phyloP scores from a whole-genome alignment of 2,113 vertebrate genomes.

The Tretioscincus oriximinensis region DNA sequence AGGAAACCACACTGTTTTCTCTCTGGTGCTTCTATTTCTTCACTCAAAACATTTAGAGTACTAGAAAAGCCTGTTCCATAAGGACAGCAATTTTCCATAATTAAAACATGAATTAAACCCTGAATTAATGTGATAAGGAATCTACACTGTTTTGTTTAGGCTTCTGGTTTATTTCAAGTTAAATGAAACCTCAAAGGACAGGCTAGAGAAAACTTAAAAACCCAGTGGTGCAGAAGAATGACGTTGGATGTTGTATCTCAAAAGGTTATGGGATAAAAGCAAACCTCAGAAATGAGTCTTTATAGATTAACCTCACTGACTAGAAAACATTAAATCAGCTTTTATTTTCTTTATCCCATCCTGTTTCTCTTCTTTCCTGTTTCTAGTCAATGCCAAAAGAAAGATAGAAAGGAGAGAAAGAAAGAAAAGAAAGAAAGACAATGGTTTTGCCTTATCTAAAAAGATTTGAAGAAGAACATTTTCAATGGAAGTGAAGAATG shows the following conservation, averaged over 20 bases:
- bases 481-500: background rate
- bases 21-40: background rate
- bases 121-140: background rate
- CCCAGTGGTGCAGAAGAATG: background rate
- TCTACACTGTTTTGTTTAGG: background rate
- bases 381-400: background rate
- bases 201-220: background rate
- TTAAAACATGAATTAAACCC: background rate
- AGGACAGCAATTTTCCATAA: background rate
- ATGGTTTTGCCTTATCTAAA: background rate
- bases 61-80: background rate
- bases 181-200: background rate
- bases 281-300: background rate
- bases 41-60: background rate
- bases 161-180: too few species aligned
- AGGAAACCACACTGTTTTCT: too few species aligned
- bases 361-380: background rate
- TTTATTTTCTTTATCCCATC: background rate
- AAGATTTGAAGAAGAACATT: background rate
- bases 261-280: too few species aligned
- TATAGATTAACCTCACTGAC: background rate
- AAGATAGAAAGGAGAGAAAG: too few species aligned
- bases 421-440: background rate
- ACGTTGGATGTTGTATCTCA: too few species aligned
- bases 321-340: background rate